phyloP scores from a whole-genome alignment of 1,140 invertebrate species.

The Leptoteleia sp. region DNA sequence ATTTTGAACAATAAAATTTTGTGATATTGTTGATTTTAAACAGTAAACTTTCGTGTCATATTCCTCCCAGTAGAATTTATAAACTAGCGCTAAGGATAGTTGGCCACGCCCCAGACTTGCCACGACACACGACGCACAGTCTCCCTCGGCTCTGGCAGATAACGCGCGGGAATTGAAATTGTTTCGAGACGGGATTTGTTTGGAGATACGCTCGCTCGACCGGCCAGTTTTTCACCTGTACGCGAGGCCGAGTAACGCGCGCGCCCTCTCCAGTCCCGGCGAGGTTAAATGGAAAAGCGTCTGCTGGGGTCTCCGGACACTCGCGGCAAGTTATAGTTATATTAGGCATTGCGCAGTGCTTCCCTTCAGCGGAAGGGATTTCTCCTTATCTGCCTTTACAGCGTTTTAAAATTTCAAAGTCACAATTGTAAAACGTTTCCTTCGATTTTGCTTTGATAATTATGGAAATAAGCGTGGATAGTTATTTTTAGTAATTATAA shows the following conservation, averaged over 20 bases:
- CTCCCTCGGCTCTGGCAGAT: background rate
- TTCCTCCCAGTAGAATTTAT: conserved; percentile 8
- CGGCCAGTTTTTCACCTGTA: conserved; percentile 35
- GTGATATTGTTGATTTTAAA: too few species aligned
- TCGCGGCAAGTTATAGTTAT: conserved; percentile 13
- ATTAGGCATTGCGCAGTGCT: conserved; percentile 14
- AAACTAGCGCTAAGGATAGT: background rate
- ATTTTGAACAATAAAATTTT: too few species aligned
- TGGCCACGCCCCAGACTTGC: conserved; percentile 1
- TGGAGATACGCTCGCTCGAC: conserved; percentile 23
- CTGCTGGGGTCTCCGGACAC: conserved; percentile 3
- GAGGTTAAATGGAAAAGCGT: conserved; percentile 34
- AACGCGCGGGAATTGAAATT: conserved; percentile 29
- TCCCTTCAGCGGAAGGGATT: conserved; percentile 14
- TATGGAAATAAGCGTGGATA: too few species aligned
- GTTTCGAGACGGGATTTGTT: conserved; percentile 48
- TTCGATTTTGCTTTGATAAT: too few species aligned
- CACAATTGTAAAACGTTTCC: too few species aligned
- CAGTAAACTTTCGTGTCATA: too few species aligned
- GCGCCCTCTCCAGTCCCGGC: conserved; percentile 4
- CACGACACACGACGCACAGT: background rate
- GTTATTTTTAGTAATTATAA: too few species aligned
- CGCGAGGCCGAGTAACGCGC: background rate
- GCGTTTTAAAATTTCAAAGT: too few species aligned
- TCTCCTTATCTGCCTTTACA: too few species aligned